These are phyloP conservation scores for Nesospiza acunhae DNA, from an alignment of 2,113 vertebrate species.

Conservation along the genomic window DNA sequence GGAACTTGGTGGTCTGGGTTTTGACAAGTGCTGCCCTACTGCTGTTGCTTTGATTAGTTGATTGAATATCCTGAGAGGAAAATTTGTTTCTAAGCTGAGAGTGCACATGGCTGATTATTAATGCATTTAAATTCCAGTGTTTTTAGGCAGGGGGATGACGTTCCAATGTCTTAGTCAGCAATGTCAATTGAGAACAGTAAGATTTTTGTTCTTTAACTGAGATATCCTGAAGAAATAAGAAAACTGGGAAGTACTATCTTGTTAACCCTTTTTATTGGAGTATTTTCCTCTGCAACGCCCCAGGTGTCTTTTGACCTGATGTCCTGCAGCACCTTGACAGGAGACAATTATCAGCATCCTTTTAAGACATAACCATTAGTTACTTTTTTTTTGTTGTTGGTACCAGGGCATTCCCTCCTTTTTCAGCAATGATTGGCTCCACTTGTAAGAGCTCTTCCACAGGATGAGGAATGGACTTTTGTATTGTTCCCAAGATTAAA, in stretches of 20 bases:
- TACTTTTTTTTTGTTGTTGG: not conserved
- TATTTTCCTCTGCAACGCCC: not conserved
- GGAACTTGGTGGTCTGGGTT: not conserved
- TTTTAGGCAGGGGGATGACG: not conserved
- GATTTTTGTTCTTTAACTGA: not conserved
- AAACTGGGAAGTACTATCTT: not conserved
- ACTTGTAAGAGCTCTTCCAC: not conserved
- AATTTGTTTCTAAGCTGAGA: not conserved
- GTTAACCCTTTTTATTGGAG: not conserved
- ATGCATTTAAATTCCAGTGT: not conserved
- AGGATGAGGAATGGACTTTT: not conserved
- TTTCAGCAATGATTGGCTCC: not conserved
- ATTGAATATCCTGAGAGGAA: not conserved
- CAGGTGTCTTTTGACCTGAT: not conserved
- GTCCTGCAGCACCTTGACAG: not conserved
- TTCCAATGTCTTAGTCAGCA: not conserved
- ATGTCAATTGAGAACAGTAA: not conserved
- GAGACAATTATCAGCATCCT: not conserved
- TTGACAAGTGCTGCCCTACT: not conserved
- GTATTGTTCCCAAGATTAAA: not conserved
- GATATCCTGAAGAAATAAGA: not conserved
- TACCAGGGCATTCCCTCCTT: not conserved
- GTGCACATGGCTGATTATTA: not conserved
- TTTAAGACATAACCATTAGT: not conserved
- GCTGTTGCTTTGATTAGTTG: not conserved